Conservation (phyloP, 30 jellyfish, hydroid and myxozoan genomes). For the Calvadosia cruxmelitensis region DNA sequence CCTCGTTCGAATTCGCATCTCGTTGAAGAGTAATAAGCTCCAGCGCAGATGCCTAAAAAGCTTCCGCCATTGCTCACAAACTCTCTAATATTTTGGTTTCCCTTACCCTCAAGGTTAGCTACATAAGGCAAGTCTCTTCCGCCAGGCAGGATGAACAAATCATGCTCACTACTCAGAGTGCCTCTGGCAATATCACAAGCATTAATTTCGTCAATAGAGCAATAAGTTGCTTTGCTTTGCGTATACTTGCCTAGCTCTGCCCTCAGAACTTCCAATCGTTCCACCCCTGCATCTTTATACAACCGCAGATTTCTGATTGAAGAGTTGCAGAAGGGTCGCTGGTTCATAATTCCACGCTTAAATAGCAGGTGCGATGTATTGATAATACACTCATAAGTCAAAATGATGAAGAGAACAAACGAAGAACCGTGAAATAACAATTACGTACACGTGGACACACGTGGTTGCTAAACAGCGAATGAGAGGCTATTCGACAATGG, state of each 20-base stretch:
- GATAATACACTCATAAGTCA: no score
- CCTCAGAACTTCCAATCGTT: no score
- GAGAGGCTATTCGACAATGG: no score
- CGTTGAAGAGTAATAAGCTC: neutral
- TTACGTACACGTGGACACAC: no score
- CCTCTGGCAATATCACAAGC: neutral
- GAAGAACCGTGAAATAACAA: no score
- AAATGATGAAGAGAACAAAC: no score
- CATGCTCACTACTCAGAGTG: neutral
- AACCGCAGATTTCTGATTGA: no score
- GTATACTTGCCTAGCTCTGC: no score
- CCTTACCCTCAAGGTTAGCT: neutral
- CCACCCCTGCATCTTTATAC: neutral
- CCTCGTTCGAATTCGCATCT: constrained; percentile 55
- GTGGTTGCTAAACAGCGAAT: no score
- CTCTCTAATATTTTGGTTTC: neutral
- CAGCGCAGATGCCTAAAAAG: constrained; percentile 3
- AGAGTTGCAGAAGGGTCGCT: no score
- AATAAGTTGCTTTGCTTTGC: neutral
- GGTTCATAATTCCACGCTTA: no score
- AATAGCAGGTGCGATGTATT: no score
- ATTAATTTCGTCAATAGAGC: neutral
- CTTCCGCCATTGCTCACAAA: neutral
- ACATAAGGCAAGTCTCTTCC: neutral
- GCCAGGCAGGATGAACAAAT: constrained; percentile 1